Evolutionary conservation across 1,140 invertebrate genomes (phyloP).

Genomic region (Eciton burchellii): DNA sequence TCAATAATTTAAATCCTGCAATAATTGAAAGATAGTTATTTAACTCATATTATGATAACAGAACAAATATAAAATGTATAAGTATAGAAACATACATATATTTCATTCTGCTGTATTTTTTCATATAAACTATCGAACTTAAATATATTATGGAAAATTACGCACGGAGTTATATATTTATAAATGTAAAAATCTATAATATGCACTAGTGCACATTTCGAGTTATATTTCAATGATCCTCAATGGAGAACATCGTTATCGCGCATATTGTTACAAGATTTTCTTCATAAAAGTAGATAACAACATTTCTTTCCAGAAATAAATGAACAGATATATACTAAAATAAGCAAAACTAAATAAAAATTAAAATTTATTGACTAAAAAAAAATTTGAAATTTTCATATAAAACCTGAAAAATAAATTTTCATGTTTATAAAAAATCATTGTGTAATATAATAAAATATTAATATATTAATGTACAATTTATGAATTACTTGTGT

Average conservation of each 20-base stretch:
- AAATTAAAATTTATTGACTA: slow-evolving; percentile 1
- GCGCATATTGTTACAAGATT: slow-evolving; percentile 12
- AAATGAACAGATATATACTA: not conserved
- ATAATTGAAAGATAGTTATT: not conserved
- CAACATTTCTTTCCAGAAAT: not conserved
- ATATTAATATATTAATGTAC: not conserved
- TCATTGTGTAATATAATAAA: slow-evolving; percentile 21
- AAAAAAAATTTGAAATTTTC: not conserved
- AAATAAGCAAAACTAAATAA: not conserved
- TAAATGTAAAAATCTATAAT: slow-evolving; percentile 4
- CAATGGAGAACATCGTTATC: slow-evolving; percentile 2
- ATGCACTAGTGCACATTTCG: not conserved
- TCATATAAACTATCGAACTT: slow-evolving; percentile 54
- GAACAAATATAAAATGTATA: slow-evolving; percentile 42
- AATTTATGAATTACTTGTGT: slow-evolving; percentile 45
- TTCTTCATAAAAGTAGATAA: not conserved
- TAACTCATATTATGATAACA: not conserved
- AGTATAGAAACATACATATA: slow-evolving; percentile 49
- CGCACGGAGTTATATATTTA: slow-evolving; percentile 24
- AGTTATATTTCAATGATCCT: not conserved
- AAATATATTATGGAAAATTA: slow-evolving; percentile 40
- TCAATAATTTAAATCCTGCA: not conserved
- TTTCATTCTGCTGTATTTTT: slow-evolving; percentile 28
- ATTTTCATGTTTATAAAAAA: slow-evolving; percentile 27
- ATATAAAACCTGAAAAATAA: slow-evolving; percentile 25